Evolutionary conservation across 1,140 invertebrate species (phyloP).

Genomic region (Cotesia glomerata): DNA sequence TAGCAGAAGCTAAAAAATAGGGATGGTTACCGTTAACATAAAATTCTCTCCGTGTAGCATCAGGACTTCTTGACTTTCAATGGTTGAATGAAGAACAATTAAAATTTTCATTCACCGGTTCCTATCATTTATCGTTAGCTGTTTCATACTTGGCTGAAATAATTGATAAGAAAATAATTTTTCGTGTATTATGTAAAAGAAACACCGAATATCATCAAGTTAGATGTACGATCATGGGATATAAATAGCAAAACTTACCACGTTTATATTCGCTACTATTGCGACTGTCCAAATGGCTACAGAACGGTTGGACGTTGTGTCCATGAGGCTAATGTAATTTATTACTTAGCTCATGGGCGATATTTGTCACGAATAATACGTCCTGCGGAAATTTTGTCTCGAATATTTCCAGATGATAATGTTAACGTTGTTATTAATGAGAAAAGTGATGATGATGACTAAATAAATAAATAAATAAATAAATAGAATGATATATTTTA

Average conservation of each 20-base stretch:
- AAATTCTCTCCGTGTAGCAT: too few species aligned
- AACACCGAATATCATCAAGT: not conserved
- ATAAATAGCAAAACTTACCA: not conserved
- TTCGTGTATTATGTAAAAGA: not conserved
- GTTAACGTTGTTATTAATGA: conserved; percentile 31
- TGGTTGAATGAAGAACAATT: not conserved
- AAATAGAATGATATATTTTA: too few species aligned
- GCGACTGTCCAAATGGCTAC: conserved; percentile 30
- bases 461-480: too few species aligned
- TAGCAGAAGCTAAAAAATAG: too few species aligned
- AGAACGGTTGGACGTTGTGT: conserved; percentile 28
- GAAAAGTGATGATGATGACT: conserved; percentile 28
- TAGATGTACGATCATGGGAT: not conserved
- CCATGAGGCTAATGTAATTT: conserved; percentile 32
- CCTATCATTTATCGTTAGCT: conserved; percentile 30
- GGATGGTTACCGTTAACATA: too few species aligned
- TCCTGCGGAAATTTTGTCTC: conserved; percentile 27
- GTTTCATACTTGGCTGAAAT: conserved; percentile 34
- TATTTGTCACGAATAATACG: conserved; percentile 29
- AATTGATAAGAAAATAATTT: not conserved
- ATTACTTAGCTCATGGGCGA: conserved; percentile 32
- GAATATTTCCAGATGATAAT: conserved; percentile 26
- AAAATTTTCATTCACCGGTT: conserved; percentile 8
- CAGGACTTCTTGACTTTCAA: not conserved
- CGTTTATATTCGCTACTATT: not conserved